These are phyloP conservation scores for Pangasianodon hypophthalmus DNA, from an alignment of 2,113 vertebrate species.

Conservation along the genomic window DNA sequence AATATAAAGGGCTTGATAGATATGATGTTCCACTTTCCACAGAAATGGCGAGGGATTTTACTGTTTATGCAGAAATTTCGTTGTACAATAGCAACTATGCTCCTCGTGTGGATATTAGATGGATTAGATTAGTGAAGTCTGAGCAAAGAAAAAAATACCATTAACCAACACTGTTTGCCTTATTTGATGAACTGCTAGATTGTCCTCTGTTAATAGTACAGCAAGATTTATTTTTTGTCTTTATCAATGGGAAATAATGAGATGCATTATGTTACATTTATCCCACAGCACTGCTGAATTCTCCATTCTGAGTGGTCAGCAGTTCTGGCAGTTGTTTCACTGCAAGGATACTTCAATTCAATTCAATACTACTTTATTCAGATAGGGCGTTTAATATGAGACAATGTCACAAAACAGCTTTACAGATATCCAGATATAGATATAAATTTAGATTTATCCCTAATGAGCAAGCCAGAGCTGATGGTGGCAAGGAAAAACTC, in stretches of 20 bases:
- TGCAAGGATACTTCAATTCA: too few relatives aligned
- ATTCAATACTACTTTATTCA: too few relatives aligned
- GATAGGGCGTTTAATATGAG: too few relatives aligned
- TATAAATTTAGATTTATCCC: too few relatives aligned
- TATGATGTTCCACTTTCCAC: conserved; percentile 52
- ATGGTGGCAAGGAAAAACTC: neutral
- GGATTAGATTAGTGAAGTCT: neutral
- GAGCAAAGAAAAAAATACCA: neutral
- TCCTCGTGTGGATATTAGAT: neutral
- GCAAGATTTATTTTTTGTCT: neutral
- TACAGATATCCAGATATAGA: neutral
- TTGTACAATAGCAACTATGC: neutral
- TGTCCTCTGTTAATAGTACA: neutral
- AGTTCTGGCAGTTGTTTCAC: neutral
- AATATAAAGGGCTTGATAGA: conserved; percentile 50
- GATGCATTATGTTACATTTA: neutral
- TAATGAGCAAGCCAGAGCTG: neutral
- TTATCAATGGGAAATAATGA: neutral
- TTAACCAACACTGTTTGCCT: neutral
- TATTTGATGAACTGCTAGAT: neutral
- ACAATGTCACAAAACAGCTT: too few relatives aligned
- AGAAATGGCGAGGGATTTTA: conserved; percentile 35
- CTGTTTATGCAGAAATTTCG: conserved; percentile 9
- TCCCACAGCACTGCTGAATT: neutral
- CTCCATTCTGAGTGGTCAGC: neutral